Base-by-base conservation (phyloP, 2,113 vertebrate genomes). In the Asarcornis scutulata region DNA sequence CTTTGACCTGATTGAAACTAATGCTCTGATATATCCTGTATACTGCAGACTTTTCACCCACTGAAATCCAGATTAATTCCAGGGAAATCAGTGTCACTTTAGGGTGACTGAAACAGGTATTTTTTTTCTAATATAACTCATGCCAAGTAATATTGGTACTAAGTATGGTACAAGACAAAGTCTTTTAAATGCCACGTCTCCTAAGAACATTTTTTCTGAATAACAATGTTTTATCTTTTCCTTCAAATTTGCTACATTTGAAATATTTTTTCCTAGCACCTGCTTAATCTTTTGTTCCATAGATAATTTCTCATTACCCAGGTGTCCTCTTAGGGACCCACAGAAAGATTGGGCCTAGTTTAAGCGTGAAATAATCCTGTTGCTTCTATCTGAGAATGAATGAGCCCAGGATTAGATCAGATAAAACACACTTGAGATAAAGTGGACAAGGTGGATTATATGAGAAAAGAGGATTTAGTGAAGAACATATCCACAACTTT, bases 401-500 rank as follows among this genome's bases (percentile, higher is more conserved):
- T 99, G 97, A 98, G 98, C 97, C 97, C 96, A 95, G 98, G 99
- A 99, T 99, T 99, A 99, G 98, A 99, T 98, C 98, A 99, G 98
- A 99, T 99, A 99, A 99, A 99, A 98, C 98, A 98, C 99, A 99
- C 98, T 99, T 99, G 97, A 99, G 99, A 98, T 99, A 99, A 99
- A 99, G 99, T 98, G 98, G 98, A 97, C 98, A 98, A 99, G 99
- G 99, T 99, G 99, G 99, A 99, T 99, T 99, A 99, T 98, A 98
- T 98, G 98, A 98, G 98, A 98, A 99, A 99, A 99, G 99, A 99
- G 99, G 99, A 99, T 99, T 99, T 99, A 99, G 98, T 98, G 98
- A 99, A 98, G 99, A 98, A 99, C 98, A 97, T 98, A 98, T 98
- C 98, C 98, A 99, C 98, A 99, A 99, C 98, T 99, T 99, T 99